Evolutionary conservation across 2,113 vertebrate species (phyloP).

Genomic region (Pundamilia nyererei): DNA sequence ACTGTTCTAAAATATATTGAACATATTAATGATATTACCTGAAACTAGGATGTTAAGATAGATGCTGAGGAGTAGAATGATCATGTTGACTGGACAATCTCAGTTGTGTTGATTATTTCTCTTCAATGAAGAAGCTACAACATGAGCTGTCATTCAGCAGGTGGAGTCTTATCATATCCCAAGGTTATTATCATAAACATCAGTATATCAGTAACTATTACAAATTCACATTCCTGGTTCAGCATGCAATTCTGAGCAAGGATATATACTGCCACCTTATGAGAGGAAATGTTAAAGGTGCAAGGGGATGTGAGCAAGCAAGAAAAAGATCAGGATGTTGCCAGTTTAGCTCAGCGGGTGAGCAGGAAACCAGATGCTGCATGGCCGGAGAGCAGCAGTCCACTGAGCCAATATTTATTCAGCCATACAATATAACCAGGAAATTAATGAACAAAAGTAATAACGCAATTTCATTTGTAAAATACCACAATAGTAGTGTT

Average conservation of each 20-base stretch:
- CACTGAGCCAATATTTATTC: fast-evolving
- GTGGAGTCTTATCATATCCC: neutral
- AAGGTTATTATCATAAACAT: fast-evolving
- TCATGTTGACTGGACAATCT: neutral
- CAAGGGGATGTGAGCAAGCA: fast-evolving
- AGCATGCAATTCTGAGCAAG: fast-evolving
- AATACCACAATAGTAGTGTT: fast-evolving
- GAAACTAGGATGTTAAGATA: neutral
- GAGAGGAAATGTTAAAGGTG: fast-evolving
- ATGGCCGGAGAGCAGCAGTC: neutral
- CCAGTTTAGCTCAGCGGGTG: neutral
- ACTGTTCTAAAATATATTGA: neutral
- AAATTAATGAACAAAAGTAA: neutral
- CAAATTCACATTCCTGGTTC: fast-evolving
- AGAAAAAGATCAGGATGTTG: fast-evolving
- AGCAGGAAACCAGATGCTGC: fast-evolving
- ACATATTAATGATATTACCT: neutral
- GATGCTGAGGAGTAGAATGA: neutral
- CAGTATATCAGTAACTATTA: fast-evolving
- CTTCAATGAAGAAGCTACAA: fast-evolving
- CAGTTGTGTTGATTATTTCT: fast-evolving
- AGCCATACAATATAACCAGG: neutral
- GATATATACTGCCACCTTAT: neutral
- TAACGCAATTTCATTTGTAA: fast-evolving
- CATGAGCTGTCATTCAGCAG: neutral